Evolutionary conservation across 2,888 invertebrate species (phyloP), one percentile per base, ranked within the genome.

Genomic region (Augochlorella aurata): DNA sequence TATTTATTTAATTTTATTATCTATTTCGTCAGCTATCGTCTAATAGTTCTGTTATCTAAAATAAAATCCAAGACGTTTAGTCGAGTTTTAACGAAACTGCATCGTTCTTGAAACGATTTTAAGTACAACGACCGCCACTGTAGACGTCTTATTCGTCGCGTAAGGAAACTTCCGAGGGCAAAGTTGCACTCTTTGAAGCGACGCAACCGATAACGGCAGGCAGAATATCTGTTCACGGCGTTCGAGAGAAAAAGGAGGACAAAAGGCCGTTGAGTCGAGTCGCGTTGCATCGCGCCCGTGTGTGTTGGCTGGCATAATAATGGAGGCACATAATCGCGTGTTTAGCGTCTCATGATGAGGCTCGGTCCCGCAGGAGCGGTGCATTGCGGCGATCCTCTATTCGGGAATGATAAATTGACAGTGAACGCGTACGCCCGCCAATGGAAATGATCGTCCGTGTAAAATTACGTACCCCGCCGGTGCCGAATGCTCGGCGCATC

Each of bases 401-500:
- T 82, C 79, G 72, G 58, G 68, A 74, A 82, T 86, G 86, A 86
- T 86, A 86, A 86, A 86, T 84, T 82, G 86, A 82, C 86, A 86
- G 79, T 73, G 82, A 67, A 83, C 76, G 84, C 78, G 71, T 74
- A 69, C 66, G 72, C 77, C 69, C 70, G 78, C 77, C 82, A 73
- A 74, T 86, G 74, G 79, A 76, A 86, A 76, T 76, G 78, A 86
- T 84, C 69, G 82, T 16, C 67, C 84, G 75, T 84, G 77, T 69
- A 82, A 86, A 86, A 86, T 86, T 79, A 82, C 79, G 80, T 66
- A 65, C 14, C 29, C 85, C 76, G 77, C 44, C 66, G 54, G 52
- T 72, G 74, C 79, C 58, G 63, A 49, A 63, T 66, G 44, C 68
- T 44, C 16, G 14, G 75, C 29, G 50, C 75, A 75, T 69, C 75